These are phyloP conservation scores for Leucania comma DNA, from an alignment of 2,888 invertebrate genomes.

Conservation along the genomic window DNA sequence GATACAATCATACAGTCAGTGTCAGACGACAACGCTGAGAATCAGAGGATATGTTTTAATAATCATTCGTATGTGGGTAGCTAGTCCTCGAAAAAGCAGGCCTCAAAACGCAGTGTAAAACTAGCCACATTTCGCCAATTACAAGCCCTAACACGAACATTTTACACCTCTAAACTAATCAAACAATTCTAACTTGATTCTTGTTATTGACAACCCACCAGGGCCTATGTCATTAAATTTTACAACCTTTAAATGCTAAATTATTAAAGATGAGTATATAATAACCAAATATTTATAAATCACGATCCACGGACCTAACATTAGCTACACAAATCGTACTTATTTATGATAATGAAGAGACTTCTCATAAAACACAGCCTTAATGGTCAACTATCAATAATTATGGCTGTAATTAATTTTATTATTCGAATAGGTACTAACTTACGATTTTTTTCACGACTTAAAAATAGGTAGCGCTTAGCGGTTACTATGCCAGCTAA, in stretches of 20 bases:
- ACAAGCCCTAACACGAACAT: neutral
- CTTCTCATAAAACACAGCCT: slow-evolving; percentile 19
- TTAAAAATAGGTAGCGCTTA: neutral
- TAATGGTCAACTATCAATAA: slow-evolving; percentile 18
- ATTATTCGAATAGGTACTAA: slow-evolving; percentile 28
- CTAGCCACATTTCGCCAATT: neutral
- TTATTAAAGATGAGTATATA: slow-evolving; percentile 6
- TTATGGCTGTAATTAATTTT: slow-evolving; percentile 21
- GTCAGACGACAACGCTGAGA: too few species aligned
- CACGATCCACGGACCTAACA: slow-evolving; percentile 3
- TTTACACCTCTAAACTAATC: neutral
- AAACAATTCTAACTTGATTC: neutral
- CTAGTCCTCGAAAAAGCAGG: too few species aligned
- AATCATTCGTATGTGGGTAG: too few species aligned
- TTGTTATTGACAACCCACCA: neutral
- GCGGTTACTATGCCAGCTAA: slow-evolving; percentile 2
- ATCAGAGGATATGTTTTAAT: too few species aligned
- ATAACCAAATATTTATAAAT: slow-evolving; percentile 17
- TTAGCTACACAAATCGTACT: slow-evolving; percentile 10
- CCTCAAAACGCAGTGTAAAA: too few species aligned
- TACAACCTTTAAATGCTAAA: neutral
- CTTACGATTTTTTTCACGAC: neutral
- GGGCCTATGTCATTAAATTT: neutral
- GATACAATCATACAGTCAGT: too few species aligned
- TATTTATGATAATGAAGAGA: slow-evolving; percentile 32